Evolutionary conservation across 2,797 vertebrate genomes (phyloP).

Genomic region (Rhinichthys osculus): DNA sequence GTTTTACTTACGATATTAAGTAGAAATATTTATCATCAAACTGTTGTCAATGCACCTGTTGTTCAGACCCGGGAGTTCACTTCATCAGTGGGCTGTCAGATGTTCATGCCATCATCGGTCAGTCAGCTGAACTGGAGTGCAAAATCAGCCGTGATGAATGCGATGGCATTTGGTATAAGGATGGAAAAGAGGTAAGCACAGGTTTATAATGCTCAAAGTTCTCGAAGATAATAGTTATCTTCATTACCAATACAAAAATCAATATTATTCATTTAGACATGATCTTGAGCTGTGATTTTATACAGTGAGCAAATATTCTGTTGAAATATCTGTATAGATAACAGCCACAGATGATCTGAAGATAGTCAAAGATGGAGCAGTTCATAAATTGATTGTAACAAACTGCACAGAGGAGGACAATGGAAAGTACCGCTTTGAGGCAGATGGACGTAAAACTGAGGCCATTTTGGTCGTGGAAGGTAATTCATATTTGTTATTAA

Average conservation of each 20-base stretch:
- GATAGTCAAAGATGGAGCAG: slow-evolving; percentile 79
- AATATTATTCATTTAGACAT: not conserved
- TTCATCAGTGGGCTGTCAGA: slow-evolving; percentile 82
- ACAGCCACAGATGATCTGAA: slow-evolving; percentile 74
- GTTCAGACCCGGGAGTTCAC: slow-evolving; percentile 73
- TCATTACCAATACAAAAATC: not conserved
- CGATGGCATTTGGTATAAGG: slow-evolving; percentile 86
- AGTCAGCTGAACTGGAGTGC: slow-evolving; percentile 80
- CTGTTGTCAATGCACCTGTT: slow-evolving; percentile 31
- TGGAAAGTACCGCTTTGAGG: slow-evolving; percentile 86
- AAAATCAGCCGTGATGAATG: slow-evolving; percentile 79
- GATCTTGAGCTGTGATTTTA: not conserved
- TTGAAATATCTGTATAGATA: slow-evolving; percentile 72
- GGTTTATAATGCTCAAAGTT: not conserved
- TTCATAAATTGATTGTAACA: slow-evolving; percentile 80
- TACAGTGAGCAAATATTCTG: not conserved
- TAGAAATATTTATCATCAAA: not conserved
- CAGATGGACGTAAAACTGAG: slow-evolving; percentile 85
- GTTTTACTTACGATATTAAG: not conserved
- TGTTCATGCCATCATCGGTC: slow-evolving; percentile 75
- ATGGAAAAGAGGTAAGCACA: slow-evolving; percentile 82
- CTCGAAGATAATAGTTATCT: not conserved
- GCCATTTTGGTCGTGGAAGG: slow-evolving; percentile 82
- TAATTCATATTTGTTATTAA: slow-evolving; percentile 58
- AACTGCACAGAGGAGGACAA: slow-evolving; percentile 79